phyloP scores from a whole-genome alignment of 2,888 invertebrate species.

The Polydrusus tereticollis region DNA sequence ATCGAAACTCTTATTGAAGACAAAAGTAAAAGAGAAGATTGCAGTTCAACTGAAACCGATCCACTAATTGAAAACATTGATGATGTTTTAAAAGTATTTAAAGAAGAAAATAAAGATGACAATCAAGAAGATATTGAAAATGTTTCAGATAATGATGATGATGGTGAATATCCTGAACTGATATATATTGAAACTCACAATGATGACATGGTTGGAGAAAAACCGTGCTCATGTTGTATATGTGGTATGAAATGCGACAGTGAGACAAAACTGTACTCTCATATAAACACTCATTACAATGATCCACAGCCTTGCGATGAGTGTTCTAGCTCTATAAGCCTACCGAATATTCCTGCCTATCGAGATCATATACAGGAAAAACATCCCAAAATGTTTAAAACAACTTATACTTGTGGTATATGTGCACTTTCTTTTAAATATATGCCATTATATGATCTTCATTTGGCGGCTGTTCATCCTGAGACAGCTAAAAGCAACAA shows the following conservation, averaged over 20 bases:
- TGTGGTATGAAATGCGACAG: slow-evolving; percentile 39
- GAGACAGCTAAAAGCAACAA: slow-evolving; percentile 17
- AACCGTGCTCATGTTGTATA: slow-evolving; percentile 36
- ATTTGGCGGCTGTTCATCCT: slow-evolving; percentile 50
- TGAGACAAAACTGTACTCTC: slow-evolving; percentile 32
- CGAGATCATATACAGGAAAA: slow-evolving; percentile 30
- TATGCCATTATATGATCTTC: slow-evolving; percentile 54
- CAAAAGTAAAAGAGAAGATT: slow-evolving; percentile 3
- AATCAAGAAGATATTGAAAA: slow-evolving; percentile 14
- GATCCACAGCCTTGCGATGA: slow-evolving; percentile 40
- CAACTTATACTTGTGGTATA: slow-evolving; percentile 50
- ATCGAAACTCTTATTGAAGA: slow-evolving; percentile 12
- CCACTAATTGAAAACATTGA: slow-evolving; percentile 3
- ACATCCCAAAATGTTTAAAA: slow-evolving; percentile 34
- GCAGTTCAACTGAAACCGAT: neutral
- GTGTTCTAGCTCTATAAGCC: slow-evolving; percentile 24
- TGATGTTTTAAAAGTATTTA: slow-evolving; percentile 12
- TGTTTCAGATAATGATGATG: slow-evolving; percentile 33
- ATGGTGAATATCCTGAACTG: slow-evolving; percentile 30
- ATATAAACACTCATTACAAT: slow-evolving; percentile 44
- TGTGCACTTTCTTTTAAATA: slow-evolving; percentile 52
- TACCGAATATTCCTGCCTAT: slow-evolving; percentile 42
- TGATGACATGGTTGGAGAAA: neutral
- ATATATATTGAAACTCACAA: slow-evolving; percentile 44
- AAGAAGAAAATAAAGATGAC: slow-evolving; percentile 8